Evolutionary conservation across 30 jellyfish, hydroid and myxozoan genomes (phyloP).

Genomic region (Aurelia aurita): DNA sequence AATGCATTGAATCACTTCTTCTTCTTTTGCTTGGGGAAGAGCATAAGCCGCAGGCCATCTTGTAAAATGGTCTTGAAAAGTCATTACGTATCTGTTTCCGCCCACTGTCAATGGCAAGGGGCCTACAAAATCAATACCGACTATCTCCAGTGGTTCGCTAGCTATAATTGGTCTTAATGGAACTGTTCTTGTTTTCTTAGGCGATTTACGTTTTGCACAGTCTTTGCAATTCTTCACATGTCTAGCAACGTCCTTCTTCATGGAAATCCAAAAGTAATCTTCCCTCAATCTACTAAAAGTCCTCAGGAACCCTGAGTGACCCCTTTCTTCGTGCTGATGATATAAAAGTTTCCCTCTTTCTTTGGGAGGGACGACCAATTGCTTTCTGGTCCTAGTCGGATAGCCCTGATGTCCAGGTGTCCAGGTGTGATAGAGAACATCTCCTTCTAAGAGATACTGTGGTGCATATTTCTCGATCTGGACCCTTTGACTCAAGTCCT

Average conservation of each 20-base stretch:
- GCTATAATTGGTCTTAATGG: slow-evolving; percentile 15
- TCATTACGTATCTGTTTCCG: slow-evolving; percentile 40
- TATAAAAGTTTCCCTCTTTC: slow-evolving; percentile 31
- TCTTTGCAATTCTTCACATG: slow-evolving; percentile 15
- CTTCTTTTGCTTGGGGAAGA: neutral
- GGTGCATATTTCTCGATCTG: neutral
- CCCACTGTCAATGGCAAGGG: slow-evolving; percentile 42
- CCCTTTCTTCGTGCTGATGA: slow-evolving; percentile 32
- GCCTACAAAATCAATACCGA: slow-evolving; percentile 61
- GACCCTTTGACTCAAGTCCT: neutral
- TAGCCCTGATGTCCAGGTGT: too few relatives aligned
- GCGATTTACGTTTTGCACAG: slow-evolving; percentile 21
- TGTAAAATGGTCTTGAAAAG: slow-evolving; percentile 28
- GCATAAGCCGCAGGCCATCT: slow-evolving; percentile 30
- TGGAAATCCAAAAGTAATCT: slow-evolving; percentile 3
- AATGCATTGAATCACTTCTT: slow-evolving; percentile 4
- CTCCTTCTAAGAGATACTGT: slow-evolving; percentile 20
- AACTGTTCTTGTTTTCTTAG: neutral
- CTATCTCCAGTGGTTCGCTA: slow-evolving; percentile 40
- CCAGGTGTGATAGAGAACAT: slow-evolving; percentile 36
- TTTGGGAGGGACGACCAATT: slow-evolving; percentile 24
- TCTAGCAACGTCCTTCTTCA: slow-evolving; percentile 12
- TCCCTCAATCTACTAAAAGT: neutral
- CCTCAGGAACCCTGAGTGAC: slow-evolving; percentile 10
- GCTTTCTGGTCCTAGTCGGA: neutral